Base-by-base conservation (phyloP, 2,797 vertebrate genomes). In the Darevskia mixta region DNA sequence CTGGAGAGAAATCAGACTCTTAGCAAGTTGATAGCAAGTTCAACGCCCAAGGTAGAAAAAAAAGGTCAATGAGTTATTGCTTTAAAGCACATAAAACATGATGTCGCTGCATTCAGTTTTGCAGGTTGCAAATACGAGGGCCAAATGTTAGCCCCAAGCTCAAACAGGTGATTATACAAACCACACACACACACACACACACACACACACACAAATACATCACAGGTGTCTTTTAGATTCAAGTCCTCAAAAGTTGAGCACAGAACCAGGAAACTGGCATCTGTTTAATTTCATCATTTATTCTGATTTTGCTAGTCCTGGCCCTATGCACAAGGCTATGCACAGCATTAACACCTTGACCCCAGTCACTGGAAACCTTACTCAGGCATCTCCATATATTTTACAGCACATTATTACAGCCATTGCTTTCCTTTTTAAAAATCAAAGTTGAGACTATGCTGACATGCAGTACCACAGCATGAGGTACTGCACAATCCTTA, bases 1-100 rank as follows among this genome's bases (percentile, higher is more conserved):
- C 99, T 99, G 93, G 10, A 35, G n/a, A 55, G 38, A 61, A 89
- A 85, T 81, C 88, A 69, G 45, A 10, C 83, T 43, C 43, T 77
- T 7, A 82, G 88, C 25, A n/a, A 55, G 55, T 23, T 38, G 41
- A 49, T 23, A 49, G 55, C n/a, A 73, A 72, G 69, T 73, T 61
- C 45, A 86, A n/a, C 8, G 5, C 18, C 18, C 6, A 73, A 17
- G 4, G 25, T 7, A 80, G 11, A 81, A 23, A 25, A 77, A 35
- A 43, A 75, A 3, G 23, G 9, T 27, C 10, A 80, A 27, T 35
- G 20, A 71, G 18, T 43, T 29, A 35, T 10, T 45, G 27, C 18
- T 23, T 7, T 55, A 67, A 55, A 76, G 20, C 3, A 20, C 20
- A 75, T 23, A 8, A 8, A 32, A 2, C 2, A 75, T 71, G 25